phyloP scores from a whole-genome alignment of 2,797 vertebrate genomes.

The Mus spretus region DNA sequence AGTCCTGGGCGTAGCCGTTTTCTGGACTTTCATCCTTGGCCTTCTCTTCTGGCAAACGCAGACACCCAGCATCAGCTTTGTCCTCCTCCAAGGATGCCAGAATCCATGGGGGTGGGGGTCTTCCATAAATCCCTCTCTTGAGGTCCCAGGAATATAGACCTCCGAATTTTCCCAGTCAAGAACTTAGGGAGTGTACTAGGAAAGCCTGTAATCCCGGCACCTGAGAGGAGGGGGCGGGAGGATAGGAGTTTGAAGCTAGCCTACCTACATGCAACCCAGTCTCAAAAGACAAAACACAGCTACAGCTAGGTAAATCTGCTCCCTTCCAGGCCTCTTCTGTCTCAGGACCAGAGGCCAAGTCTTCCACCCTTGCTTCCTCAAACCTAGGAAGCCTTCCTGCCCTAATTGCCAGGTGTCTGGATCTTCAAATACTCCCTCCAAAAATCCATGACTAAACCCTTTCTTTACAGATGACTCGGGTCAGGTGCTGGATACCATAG shows the following conservation, averaged over 20 bases:
- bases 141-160: background rate
- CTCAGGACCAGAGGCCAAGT: background rate
- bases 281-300: background rate
- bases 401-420: conserved; percentile 66
- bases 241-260: background rate
- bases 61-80: background rate
- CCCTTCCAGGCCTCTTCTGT: background rate
- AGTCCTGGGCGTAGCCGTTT: background rate
- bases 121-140: conserved; percentile 7
- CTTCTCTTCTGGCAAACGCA: conserved; percentile 69
- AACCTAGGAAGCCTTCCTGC: conserved; percentile 43
- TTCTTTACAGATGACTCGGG: conserved; percentile 27
- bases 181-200: background rate
- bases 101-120: background rate
- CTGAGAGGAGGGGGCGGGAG: background rate
- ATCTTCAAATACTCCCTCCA: background rate
- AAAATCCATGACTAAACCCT: background rate
- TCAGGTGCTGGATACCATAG: background rate
- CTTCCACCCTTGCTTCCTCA: background rate
- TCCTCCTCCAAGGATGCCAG: conserved; percentile 61
- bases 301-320: background rate
- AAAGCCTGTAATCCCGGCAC: background rate
- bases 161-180: background rate
- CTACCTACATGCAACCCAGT: background rate
- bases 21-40: background rate